Percentiles rank a stretch among this genome's conserved stretches.
Conservation (phyloP, 2,888 invertebrate species). For the Coenonympha arcania region DNA sequence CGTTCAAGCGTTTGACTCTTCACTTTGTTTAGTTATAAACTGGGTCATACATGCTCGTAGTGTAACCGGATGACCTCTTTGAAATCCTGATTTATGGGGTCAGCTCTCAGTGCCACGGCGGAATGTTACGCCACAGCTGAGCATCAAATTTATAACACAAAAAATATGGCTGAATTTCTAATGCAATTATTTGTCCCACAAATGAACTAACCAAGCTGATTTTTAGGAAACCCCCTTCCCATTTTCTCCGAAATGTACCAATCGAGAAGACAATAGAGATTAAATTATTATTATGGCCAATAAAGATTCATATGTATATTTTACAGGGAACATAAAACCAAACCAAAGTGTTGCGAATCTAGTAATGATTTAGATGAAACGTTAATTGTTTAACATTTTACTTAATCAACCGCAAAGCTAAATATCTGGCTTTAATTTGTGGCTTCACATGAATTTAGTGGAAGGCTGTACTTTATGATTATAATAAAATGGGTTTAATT, state of each 20-base stretch:
- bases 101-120: background rate
- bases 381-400: background rate
- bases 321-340: too few relatives aligned
- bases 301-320: too few relatives aligned
- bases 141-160: background rate
- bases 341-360: too few relatives aligned
- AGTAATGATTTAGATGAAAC: too few relatives aligned
- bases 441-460: background rate
- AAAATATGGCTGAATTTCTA: too few relatives aligned
- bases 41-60: background rate
- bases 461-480: background rate
- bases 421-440: background rate
- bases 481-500: too few relatives aligned
- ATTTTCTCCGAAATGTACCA: too few relatives aligned
- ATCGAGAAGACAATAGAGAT: too few relatives aligned
- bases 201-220: too few relatives aligned
- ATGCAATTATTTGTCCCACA: too few relatives aligned
- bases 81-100: background rate
- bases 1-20: background rate
- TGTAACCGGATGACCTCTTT: background rate
- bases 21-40: background rate
- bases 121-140: background rate
- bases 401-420: background rate
- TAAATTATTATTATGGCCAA: too few relatives aligned
- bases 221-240: too few relatives aligned